A percentile compares a stretch with the other conserved stretches of the same genome.
Conservation (phyloP, 2,888 invertebrate genomes). For the Lasioglossum morio region DNA sequence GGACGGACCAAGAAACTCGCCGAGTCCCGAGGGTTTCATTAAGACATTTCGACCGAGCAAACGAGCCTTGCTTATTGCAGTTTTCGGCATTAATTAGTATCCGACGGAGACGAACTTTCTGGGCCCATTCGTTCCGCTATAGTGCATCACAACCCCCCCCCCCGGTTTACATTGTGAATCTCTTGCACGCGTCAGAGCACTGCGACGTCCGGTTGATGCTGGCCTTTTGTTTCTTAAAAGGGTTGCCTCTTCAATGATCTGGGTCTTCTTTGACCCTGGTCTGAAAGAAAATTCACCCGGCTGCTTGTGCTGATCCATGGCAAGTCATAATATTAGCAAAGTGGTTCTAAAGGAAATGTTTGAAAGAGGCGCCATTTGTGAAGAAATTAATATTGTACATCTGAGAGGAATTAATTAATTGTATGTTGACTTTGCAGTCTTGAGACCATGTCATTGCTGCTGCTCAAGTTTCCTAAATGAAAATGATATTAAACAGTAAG, state of each 20-base stretch:
- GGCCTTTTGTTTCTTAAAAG: not conserved
- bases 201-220: not conserved
- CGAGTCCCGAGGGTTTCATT: constrained; percentile 72
- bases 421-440: not conserved
- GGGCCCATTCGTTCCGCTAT: constrained; percentile 54
- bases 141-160: not conserved
- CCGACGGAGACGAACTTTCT: constrained; percentile 48
- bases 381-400: not conserved
- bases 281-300: not conserved
- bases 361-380: not conserved
- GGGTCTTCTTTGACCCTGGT: not conserved
- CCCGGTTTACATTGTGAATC: not conserved
- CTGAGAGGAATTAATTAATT: not conserved
- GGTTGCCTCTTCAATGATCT: not conserved
- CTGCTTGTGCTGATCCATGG: not conserved
- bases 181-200: not conserved
- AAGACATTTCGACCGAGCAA: constrained; percentile 69
- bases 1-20: constrained; percentile 60
- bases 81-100: constrained; percentile 75
- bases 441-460: not conserved
- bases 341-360: not conserved
- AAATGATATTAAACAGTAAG: not conserved
- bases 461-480: not conserved
- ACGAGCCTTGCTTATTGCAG: constrained; percentile 70
- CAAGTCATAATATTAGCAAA: not conserved